Base-by-base conservation (phyloP, 2,797 vertebrate species). In the Paratrypauchen microcephalus region DNA sequence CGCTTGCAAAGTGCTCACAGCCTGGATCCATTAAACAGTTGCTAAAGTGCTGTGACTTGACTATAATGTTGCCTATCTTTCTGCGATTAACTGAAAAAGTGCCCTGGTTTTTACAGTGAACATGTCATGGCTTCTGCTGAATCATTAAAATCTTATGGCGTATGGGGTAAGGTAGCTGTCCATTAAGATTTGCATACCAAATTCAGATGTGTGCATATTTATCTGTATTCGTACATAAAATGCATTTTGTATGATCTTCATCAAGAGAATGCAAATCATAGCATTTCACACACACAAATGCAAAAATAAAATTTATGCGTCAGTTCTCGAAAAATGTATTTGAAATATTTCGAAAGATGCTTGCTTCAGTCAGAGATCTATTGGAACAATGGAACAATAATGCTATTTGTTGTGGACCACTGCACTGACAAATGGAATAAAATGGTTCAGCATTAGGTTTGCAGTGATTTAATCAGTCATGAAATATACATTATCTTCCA, bases 41-140 rank as follows among this genome's bases (percentile, higher is more conserved):
- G 59, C 59, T 61, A 61, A 61, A 61, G n/a, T 36, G 52, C 48
- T 52, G 28, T 63, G 12, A 56, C 28, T 67, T 52, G 36, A 67
- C 55, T 67, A 66, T 32, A 66, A 55, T 66, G 48, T 66, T 65
- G 26, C 28, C 48, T 23, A n/a, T 66, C 30, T 18, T 26, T 54
- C 26, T 39, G 59, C 32, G 19, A 36, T 61, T 32, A 39, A 19
- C 18, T 30, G 16, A 30, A 28, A 24, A 56, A 56, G 21, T 23
- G 21, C 30, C 16, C 57, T 60, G 6, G 6, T 6, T 24, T 26
- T 56, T 26, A 15, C 12, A 16, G 23, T 0, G 54, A 56, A 26
- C 23, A 6, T 16, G 54, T 56, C 12, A 26, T 26, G 54, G 23
- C 13, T 36, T 36, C 8, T 36, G 7, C 32, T 26, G 24, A 26